Conservation (phyloP, 1,140 invertebrate genomes). For the Neomicropteryx cornuta region DNA sequence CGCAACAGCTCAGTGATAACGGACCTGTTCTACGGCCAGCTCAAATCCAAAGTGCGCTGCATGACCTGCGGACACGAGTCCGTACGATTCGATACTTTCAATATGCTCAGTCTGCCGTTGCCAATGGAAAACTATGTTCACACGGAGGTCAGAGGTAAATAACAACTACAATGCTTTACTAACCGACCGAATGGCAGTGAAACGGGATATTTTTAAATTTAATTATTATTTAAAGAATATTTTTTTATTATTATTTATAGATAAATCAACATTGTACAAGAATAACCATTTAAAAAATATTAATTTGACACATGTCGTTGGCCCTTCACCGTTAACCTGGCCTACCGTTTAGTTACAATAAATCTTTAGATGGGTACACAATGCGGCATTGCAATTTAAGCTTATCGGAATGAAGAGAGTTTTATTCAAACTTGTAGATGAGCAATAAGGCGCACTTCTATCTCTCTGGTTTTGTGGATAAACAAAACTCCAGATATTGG, state of each 20-base stretch:
- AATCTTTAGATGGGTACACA: too few species aligned
- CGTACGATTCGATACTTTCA: slow-evolving; percentile 83
- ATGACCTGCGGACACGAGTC: slow-evolving; percentile 67
- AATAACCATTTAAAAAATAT: too few species aligned
- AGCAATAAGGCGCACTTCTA: too few species aligned
- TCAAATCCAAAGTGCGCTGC: slow-evolving; percentile 77
- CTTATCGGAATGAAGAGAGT: too few species aligned
- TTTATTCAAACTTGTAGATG: too few species aligned
- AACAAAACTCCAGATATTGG: too few species aligned
- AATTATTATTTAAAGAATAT: slow-evolving; percentile 5
- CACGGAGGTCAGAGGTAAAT: slow-evolving; percentile 59
- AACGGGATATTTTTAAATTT: slow-evolving; percentile 2
- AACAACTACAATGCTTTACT: not conserved
- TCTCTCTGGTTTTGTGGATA: too few species aligned
- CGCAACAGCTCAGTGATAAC: slow-evolving; percentile 77
- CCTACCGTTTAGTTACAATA: too few species aligned
- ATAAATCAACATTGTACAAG: too few species aligned
- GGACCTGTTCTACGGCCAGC: slow-evolving; percentile 82
- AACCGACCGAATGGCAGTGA: not conserved
- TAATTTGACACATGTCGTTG: too few species aligned
- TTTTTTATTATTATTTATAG: slow-evolving; percentile 1
- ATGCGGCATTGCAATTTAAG: too few species aligned
- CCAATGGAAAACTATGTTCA: slow-evolving; percentile 69
- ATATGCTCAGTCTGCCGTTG: slow-evolving; percentile 73
- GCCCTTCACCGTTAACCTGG: too few species aligned